A percentile compares a stretch with the other conserved stretches of the same genome.
Evolutionary conservation across 2,113 vertebrate genomes (phyloP).

Genomic region (Hippocampus barbouri): DNA sequence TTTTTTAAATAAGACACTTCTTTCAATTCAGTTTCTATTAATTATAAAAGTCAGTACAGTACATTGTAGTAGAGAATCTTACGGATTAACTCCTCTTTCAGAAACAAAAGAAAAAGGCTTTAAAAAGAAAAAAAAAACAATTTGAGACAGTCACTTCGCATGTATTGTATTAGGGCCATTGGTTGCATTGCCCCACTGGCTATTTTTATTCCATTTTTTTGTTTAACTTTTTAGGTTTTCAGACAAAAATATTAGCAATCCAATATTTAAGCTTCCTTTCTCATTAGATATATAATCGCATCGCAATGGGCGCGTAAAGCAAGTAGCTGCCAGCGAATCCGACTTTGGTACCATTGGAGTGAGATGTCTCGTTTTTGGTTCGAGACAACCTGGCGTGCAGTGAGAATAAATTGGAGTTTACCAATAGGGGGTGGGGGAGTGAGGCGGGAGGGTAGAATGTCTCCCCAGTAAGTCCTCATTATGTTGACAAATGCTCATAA

Average conservation of each 20-base stretch:
- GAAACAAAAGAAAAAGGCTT: too few species aligned
- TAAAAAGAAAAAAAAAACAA: too few species aligned
- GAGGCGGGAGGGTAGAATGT: slow-evolving; percentile 18
- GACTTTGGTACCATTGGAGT: slow-evolving; percentile 26
- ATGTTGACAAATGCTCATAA: slow-evolving; percentile 55
- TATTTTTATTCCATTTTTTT: too few species aligned
- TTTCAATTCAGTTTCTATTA: too few species aligned
- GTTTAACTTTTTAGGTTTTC: not conserved
- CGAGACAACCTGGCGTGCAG: slow-evolving; percentile 9
- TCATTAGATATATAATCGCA: not conserved
- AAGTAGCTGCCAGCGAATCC: slow-evolving; percentile 5
- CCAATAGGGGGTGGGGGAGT: slow-evolving; percentile 11
- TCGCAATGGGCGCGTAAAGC: not conserved
- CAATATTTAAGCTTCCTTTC: not conserved
- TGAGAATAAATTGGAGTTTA: slow-evolving; percentile 36
- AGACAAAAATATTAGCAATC: not conserved
- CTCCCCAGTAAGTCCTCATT: slow-evolving; percentile 49
- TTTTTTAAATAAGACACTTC: too few species aligned
- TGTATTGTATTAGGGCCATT: too few species aligned
- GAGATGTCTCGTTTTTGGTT: slow-evolving; percentile 29
- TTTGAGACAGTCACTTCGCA: too few species aligned
- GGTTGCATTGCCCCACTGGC: too few species aligned
- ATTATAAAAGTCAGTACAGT: too few species aligned
- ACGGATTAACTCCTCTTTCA: too few species aligned
- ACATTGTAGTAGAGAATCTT: too few species aligned